Evolutionary conservation across 2,888 invertebrate species (phyloP), one percentile per base, ranked within the genome.

Genomic region (Esperia sulphurella): DNA sequence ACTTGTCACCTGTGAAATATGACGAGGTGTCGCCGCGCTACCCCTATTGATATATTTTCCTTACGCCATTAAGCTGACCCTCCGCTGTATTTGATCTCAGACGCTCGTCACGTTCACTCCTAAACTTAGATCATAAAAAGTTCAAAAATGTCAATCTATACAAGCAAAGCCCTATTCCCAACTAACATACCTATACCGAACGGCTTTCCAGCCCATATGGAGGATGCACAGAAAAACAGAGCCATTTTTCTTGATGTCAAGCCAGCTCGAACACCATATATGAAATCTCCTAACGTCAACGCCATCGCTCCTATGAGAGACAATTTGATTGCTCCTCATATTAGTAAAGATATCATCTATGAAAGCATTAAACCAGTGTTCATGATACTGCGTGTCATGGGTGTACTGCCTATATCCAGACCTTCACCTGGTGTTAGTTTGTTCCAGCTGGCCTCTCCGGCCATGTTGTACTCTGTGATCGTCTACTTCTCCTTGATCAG

Each of bases 351-450:
- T 56, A 75, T 90, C 8, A 64, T 90, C 8, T 90, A 86, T 54
- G 85, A 85, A 51, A 90, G 88, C 51, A 81, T 90, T 13, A 87
- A 85, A 48, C 88, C 90, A 2, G 87, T 90, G 8, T 78, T 90
- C 39, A 65, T 62, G 7, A 57, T 88, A 37, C 58, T 90, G 28
- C 86, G 92, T 21, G 54, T 90, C 1, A 85, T 94, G 78, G 94
- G 94, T 1, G 91, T 92, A 0, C 82, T 93, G 45, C 94, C 94
- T 0, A 76, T 94, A 40, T 90, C 89, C 0, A 84, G 91, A 43
- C 73, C 80, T 0, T 76, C 85, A 7, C 71, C 89, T 0, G 91
- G 92, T 9, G 65, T 88, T 3, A 90, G 88, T 37, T 71, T 79
- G 49, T 92, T 91, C 54, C 70, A 74, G 9, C 57, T 92, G 1